phyloP scores from a whole-genome alignment of 2,113 vertebrate genomes.

The Cyrtonyx montezumae region DNA sequence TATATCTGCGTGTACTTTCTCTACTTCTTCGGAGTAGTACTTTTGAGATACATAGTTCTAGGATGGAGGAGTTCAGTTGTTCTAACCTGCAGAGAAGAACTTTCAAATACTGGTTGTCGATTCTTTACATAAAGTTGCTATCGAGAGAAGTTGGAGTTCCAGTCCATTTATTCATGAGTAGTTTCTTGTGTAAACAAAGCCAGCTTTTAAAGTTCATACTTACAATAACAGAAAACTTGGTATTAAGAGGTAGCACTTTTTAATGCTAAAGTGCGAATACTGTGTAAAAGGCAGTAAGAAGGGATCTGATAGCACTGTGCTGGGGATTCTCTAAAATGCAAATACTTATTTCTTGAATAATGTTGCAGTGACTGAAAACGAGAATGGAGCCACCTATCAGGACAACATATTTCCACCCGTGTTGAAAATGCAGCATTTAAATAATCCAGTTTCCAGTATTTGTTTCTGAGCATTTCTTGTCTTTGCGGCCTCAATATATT shows the following conservation, averaged over 20 bases:
- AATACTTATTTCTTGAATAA: background rate
- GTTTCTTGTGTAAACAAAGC: background rate
- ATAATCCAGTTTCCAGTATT: background rate
- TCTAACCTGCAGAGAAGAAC: background rate
- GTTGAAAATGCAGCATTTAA: background rate
- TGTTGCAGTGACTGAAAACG: background rate
- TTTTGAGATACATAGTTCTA: background rate
- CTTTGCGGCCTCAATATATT: background rate
- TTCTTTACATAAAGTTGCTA: background rate
- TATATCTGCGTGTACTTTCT: background rate
- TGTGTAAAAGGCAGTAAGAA: background rate
- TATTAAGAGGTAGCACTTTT: fast-evolving
- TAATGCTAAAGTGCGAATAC: background rate
- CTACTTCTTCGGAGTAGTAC: background rate
- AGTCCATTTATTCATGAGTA: fast-evolving
- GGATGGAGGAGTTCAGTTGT: background rate
- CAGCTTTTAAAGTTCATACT: background rate
- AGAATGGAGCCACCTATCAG: background rate
- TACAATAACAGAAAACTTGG: background rate
- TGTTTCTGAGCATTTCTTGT: constrained; percentile 3
- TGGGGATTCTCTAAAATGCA: background rate
- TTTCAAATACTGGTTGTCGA: background rate
- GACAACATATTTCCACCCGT: background rate
- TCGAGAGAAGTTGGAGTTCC: background rate
- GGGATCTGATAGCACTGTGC: background rate